These are phyloP conservation scores for Octonoba sinensis DNA, from an alignment of 2,888 invertebrate species.

Conservation along the genomic window DNA sequence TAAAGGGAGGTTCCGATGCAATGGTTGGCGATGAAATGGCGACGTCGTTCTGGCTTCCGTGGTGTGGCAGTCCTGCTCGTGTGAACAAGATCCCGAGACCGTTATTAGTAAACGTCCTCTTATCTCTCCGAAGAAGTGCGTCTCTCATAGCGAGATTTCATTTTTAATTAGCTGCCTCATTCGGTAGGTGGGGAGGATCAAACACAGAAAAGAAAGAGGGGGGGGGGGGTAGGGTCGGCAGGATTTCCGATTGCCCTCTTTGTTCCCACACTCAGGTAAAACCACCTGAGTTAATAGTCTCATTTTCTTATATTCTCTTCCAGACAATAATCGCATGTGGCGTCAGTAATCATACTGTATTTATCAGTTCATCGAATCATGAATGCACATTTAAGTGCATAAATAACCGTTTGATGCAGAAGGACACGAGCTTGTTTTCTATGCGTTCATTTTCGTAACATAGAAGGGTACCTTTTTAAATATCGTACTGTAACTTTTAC, in stretches of 20 bases:
- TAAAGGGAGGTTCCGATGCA: too few species aligned
- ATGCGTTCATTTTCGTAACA: too few species aligned
- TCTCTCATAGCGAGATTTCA: neutral
- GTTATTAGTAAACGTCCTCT: conserved; percentile 47
- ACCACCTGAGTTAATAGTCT: conserved; percentile 29
- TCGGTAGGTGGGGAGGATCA: conserved; percentile 1
- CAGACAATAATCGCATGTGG: conserved; percentile 9
- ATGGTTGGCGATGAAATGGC: too few species aligned
- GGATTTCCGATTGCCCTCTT: conserved; percentile 54
- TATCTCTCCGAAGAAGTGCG: conserved; percentile 14
- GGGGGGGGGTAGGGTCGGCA: conserved; percentile 26
- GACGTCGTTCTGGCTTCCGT: too few species aligned
- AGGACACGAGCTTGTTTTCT: too few species aligned
- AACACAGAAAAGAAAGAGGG: conserved; percentile 47
- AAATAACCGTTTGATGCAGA: too few species aligned
- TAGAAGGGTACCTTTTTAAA: too few species aligned
- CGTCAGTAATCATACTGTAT: too few species aligned
- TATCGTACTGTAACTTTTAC: too few species aligned
- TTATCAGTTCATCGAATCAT: too few species aligned
- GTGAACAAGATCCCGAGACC: conserved; percentile 45
- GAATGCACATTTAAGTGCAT: too few species aligned
- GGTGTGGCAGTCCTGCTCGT: conserved; percentile 39
- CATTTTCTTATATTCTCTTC: conserved; percentile 13
- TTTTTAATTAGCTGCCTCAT: conserved; percentile 20
- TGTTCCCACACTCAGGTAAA: conserved; percentile 48